Evolutionary conservation across 2,113 vertebrate species (phyloP), one percentile per base, ranked within the genome.

Genomic region (Psephotus haematonotus): DNA sequence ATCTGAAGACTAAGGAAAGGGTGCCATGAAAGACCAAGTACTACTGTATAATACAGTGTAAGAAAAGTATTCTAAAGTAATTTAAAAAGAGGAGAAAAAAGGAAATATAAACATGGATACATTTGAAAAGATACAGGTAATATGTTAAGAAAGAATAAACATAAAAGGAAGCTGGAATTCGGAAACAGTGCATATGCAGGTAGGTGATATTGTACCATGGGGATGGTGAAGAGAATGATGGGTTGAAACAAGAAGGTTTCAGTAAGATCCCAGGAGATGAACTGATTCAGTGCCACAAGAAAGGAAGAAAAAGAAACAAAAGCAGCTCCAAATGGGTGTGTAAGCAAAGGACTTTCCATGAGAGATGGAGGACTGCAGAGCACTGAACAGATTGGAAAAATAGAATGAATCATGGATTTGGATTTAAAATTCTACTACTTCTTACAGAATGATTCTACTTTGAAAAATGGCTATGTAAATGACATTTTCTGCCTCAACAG

Each of bases 341-440:
- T 18, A 46, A 83, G 4, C 2, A 3, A 82, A 92, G n/a, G 49
- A 28, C 46, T 69, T 53, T 37, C 59, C 46, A 9, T 23, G 39
- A 67, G 37, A 50, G 11, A 47, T 23, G 11, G 35, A 81, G 18
- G 12, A 20, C 8, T 94, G 52, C 43, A 92, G 13, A 85, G 10
- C 16, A 85, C 12, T 82, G 87, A 82, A 74, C 62, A 87, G 68
- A 92, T 17, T 88, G 78, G 67, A 72, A 85, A 85, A 67, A 82
- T 1, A 69, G 57, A 92, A 87, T 11, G 53, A 83, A 92, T 86
- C 70, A 47, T 11, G 23, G 63, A 35, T 81, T 88, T 91, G 67
- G 87, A 92, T 94, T 80, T 90, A 33, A 88, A 88, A 83, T 91
- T 83, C 41, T 82, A 83, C 75, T 82, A 53, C 49, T 53, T 39